A percentile compares a stretch with the other conserved stretches of the same genome.
phyloP scores from a whole-genome alignment of 2,797 vertebrate genomes.

The Enteromius radiatus region DNA sequence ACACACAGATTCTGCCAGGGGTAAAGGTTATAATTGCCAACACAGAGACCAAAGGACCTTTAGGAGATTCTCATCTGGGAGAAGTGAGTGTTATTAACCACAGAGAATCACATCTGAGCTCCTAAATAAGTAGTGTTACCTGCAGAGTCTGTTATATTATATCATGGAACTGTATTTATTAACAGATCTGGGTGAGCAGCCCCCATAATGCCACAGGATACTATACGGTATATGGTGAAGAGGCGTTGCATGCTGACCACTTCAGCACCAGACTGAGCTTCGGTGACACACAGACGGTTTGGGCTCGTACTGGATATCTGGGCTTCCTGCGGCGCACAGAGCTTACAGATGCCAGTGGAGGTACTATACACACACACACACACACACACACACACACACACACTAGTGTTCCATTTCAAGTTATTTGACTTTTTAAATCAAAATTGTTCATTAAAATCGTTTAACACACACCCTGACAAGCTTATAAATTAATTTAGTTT shows the following conservation, averaged over 20 bases:
- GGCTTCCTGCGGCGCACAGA: constrained; percentile 95
- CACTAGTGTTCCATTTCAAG: not conserved
- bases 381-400: not conserved
- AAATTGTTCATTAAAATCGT: not conserved
- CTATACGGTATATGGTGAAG: constrained; percentile 94
- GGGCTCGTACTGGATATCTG: constrained; percentile 94
- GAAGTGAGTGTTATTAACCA: constrained; percentile 77
- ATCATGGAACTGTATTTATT: not conserved
- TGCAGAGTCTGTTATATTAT: not conserved
- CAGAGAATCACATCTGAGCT: not conserved
- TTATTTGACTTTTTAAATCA: not conserved
- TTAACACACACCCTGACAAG: not conserved
- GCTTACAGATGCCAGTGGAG: constrained; percentile 94
- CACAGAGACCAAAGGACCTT: constrained; percentile 93
- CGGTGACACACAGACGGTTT: constrained; percentile 92
- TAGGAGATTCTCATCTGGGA: constrained; percentile 94
- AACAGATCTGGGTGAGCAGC: constrained; percentile 94
- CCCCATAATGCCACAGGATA: constrained; percentile 95
- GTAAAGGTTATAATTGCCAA: constrained; percentile 98
- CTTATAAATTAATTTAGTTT: not conserved
- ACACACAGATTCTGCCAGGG: constrained; percentile 88
- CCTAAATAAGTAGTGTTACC: not conserved
- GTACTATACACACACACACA: constrained; percentile 66
- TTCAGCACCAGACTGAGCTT: constrained; percentile 93
- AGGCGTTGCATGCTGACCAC: constrained; percentile 92